These are phyloP conservation scores for Gymnocypris eckloni DNA, from an alignment of 2,797 vertebrate species.

Conservation along the genomic window DNA sequence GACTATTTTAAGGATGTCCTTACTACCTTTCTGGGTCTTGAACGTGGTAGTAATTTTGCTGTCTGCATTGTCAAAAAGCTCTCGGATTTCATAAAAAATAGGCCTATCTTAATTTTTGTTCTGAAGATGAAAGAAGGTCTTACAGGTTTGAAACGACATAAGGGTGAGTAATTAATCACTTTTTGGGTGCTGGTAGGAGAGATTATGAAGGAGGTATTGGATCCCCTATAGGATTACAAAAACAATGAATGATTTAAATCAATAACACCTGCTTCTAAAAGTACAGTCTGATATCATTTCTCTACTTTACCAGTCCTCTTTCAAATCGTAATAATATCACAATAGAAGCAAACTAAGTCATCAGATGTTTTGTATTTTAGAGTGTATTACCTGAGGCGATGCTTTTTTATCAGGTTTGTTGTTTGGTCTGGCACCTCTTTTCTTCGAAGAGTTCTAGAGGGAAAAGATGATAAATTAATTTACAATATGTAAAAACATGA, in stretches of 20 bases:
- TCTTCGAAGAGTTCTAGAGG: slow-evolving; percentile 92
- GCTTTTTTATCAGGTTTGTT: slow-evolving; percentile 94
- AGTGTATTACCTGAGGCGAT: slow-evolving; percentile 83
- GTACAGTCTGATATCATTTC: background rate
- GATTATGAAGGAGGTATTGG: background rate
- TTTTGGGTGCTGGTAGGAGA: background rate
- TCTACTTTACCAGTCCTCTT: background rate
- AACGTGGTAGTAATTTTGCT: background rate
- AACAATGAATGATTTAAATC: background rate
- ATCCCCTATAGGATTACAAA: too few relatives aligned
- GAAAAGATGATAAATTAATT: slow-evolving; percentile 44
- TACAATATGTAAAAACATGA: slow-evolving; percentile 15
- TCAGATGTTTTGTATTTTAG: background rate
- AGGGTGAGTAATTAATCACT: background rate
- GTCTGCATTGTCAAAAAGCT: background rate
- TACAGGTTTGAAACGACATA: background rate
- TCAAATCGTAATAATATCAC: background rate
- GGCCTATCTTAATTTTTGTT: background rate
- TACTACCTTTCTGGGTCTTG: background rate
- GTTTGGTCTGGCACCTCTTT: slow-evolving; percentile 85
- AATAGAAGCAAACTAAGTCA: background rate
- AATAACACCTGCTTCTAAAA: background rate
- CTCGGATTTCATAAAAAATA: background rate
- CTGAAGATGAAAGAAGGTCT: background rate
- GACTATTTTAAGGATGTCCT: background rate